These are phyloP conservation scores for Pica pica DNA, from an alignment of 2,113 vertebrate species.

Conservation along the genomic window DNA sequence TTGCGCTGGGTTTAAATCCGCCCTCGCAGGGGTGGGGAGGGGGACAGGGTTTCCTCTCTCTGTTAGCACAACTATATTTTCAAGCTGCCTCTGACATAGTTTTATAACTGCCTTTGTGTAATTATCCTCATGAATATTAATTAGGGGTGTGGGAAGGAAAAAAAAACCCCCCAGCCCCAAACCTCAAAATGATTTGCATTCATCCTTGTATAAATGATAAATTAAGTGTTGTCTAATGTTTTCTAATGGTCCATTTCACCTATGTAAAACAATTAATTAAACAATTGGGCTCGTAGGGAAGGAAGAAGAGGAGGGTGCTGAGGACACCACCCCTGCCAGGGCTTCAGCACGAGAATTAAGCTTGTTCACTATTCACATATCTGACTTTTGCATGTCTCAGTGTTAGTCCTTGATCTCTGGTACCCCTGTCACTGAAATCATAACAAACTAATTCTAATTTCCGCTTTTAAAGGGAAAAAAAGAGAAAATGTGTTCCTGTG, in stretches of 20 bases:
- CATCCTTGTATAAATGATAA: conserved; percentile 52
- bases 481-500: accelerated
- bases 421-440: background rate
- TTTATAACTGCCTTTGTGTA: conserved; percentile 73
- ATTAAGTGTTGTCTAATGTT: conserved; percentile 53
- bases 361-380: accelerated
- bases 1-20: conserved; percentile 9
- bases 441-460: background rate
- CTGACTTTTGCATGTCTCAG: accelerated
- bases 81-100: conserved; percentile 26
- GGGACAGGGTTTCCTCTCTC: conserved; percentile 19
- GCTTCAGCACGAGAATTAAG: background rate
- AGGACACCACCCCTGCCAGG: background rate
- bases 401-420: background rate
- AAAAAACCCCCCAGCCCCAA: background rate
- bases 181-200: conserved; percentile 63
- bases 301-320: background rate
- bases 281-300: background rate
- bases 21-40: background rate
- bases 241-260: conserved; percentile 48
- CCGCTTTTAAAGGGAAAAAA: accelerated
- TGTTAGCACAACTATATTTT: conserved; percentile 26
- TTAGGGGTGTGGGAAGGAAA: conserved; percentile 53
- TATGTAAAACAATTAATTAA: conserved; percentile 37
- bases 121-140: conserved; percentile 80